A percentile compares a stretch with the other conserved stretches of the same genome.
These are phyloP conservation scores for Oppia nitens DNA, from an alignment of 1,140 invertebrate species.

Conservation along the genomic window DNA sequence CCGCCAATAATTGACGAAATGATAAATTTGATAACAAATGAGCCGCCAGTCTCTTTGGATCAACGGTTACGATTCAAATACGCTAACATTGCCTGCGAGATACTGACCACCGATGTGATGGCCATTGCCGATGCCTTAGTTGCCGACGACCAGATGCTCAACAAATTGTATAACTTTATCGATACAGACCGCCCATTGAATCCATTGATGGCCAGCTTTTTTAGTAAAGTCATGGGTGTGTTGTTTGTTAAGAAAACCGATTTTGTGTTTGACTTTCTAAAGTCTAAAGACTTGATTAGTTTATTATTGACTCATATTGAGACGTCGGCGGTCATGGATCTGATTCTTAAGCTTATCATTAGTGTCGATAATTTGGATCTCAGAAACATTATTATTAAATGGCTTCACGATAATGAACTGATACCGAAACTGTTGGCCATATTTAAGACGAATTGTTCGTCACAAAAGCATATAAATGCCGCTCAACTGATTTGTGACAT, in stretches of 20 bases:
- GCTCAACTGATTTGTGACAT: conserved; percentile 65
- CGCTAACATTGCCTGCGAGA: conserved; percentile 77
- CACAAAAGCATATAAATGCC: conserved; percentile 57
- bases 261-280: conserved; percentile 45
- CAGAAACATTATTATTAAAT: neutral
- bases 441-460: conserved; percentile 17
- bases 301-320: conserved; percentile 70
- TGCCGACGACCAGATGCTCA: neutral
- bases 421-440: conserved; percentile 12
- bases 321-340: conserved; percentile 87
- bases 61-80: conserved; percentile 61
- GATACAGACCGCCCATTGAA: conserved; percentile 70
- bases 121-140: conserved; percentile 67
- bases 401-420: conserved; percentile 2
- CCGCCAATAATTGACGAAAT: conserved; percentile 67
- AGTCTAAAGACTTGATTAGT: conserved; percentile 67
- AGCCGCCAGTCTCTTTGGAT: conserved; percentile 45
- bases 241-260: conserved; percentile 60
- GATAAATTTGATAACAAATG: conserved; percentile 67
- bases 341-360: conserved; percentile 71
- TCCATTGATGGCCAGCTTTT: conserved; percentile 83
- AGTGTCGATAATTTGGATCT: conserved; percentile 27
- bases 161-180: conserved; percentile 44
- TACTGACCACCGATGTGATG: conserved; percentile 72
- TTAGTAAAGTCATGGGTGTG: conserved; percentile 79